Base-by-base conservation (phyloP, 2,113 vertebrate species). In the Anguilla rostrata region DNA sequence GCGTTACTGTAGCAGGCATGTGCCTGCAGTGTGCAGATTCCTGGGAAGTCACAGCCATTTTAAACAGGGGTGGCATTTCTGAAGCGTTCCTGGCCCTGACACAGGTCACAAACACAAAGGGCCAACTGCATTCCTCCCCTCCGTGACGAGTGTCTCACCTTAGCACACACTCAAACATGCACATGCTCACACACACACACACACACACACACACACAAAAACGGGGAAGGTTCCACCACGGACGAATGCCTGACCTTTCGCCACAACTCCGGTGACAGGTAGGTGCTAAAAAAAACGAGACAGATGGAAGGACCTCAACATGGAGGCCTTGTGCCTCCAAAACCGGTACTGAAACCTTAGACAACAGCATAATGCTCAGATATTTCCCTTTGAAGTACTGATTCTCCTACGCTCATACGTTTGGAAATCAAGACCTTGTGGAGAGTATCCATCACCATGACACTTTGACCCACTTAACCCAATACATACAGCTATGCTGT, bases 41-140 rank as follows among this genome's bases (percentile, higher is more conserved):
- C 56, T 89, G 81, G 60, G 85, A 83, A 89, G 90, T 89, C 91
- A 88, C 86, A 85, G 87, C 86, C 87, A 82, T 88, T 88, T 91
- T 82, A 86, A 87, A 84, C 89, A 84, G 78, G 82, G 39, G 22
- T 83, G 90, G 87, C 71, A 88, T 87, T 88, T 90, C 75, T 39
- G 20, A 83, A 40, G 86, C 66, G 18, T 15, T 57, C 40, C 60
- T 75, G 34, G 5, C 39, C 49, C 43, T 22, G 87, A 84, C 34
- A 83, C 84, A 60, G 79, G 86, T 85, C 53, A 8, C 84, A 86
- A 88, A 83, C 86, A 85, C 84, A 84, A 87, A 83, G 57, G 8
- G 40, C 60, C 14, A 2, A n/a, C 83, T 60, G 78, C 83, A 84
- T 84, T 87, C 78, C 71, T 15, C 78, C 66, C 56, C 26, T 20